Conservation (phyloP, 2,113 vertebrate species). For the Todiramphus chloris region DNA sequence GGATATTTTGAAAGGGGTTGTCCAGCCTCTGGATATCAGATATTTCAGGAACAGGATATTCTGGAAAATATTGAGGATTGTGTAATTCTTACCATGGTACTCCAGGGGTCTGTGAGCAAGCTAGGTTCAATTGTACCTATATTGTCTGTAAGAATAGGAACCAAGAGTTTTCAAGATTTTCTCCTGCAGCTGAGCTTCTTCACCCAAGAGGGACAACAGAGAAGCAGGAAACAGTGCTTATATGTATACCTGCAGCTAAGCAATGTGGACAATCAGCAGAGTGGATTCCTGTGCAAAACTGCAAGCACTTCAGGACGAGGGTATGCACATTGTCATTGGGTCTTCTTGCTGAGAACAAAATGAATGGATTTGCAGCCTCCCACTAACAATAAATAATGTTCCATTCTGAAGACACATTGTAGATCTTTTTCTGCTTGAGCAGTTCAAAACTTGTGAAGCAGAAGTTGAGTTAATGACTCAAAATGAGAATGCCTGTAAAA, state of each 20-base stretch:
- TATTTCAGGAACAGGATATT: neutral
- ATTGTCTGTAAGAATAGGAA: neutral
- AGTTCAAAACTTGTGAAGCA: neutral
- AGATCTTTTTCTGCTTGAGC: neutral
- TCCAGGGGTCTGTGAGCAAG: neutral
- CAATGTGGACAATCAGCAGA: neutral
- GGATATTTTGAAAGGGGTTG: neutral
- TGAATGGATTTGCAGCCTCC: neutral
- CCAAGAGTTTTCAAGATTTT: neutral
- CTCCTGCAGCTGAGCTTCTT: neutral
- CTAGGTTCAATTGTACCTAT: neutral
- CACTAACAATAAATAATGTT: neutral
- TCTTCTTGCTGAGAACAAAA: neutral
- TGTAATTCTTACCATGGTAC: neutral
- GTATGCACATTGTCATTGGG: fast-evolving
- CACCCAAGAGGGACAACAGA: neutral
- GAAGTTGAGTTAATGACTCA: neutral
- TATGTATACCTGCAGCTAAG: neutral
- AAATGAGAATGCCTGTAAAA: neutral
- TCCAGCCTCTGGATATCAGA: neutral
- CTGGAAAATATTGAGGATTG: neutral
- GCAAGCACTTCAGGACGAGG: neutral
- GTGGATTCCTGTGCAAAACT: neutral
- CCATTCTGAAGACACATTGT: neutral
- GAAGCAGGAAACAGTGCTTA: neutral